Evolutionary conservation across 2,797 vertebrate species (phyloP).

Genomic region (Melopsittacus undulatus): DNA sequence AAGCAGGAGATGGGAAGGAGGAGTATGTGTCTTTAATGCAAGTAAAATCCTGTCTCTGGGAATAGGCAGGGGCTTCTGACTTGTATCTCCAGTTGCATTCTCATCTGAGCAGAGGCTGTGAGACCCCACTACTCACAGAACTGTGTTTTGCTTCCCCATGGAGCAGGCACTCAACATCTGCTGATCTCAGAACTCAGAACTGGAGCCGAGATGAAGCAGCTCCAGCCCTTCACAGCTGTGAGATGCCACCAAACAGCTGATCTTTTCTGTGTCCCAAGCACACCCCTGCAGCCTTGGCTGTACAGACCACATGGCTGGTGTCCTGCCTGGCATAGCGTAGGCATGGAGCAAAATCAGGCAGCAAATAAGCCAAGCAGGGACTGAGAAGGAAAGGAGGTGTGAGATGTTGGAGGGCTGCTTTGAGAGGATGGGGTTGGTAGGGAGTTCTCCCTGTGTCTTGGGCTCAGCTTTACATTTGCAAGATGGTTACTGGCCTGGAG

Average conservation of each 20-base stretch:
- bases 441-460: not conserved
- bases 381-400: not conserved
- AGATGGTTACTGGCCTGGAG: not conserved
- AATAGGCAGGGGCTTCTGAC: not conserved
- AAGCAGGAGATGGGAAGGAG: not conserved
- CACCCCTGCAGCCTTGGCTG: not conserved
- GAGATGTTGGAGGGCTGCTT: not conserved
- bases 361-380: not conserved
- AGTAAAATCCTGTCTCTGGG: not conserved
- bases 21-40: not conserved
- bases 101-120: constrained; percentile 1
- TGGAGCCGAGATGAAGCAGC: constrained; percentile 53
- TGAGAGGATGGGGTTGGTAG: not conserved
- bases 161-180: constrained; percentile 9
- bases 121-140: not conserved
- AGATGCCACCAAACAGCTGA: constrained; percentile 48
- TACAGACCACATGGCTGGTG: not conserved
- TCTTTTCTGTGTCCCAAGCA: not conserved
- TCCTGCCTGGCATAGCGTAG: not conserved
- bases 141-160: not conserved
- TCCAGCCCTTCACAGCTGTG: not conserved
- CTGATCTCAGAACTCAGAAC: constrained; percentile 45
- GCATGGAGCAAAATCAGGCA: not conserved
- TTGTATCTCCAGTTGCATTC: not conserved
- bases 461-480: not conserved